Conservation (phyloP, 2,888 invertebrate species). For the Agelastica alni region DNA sequence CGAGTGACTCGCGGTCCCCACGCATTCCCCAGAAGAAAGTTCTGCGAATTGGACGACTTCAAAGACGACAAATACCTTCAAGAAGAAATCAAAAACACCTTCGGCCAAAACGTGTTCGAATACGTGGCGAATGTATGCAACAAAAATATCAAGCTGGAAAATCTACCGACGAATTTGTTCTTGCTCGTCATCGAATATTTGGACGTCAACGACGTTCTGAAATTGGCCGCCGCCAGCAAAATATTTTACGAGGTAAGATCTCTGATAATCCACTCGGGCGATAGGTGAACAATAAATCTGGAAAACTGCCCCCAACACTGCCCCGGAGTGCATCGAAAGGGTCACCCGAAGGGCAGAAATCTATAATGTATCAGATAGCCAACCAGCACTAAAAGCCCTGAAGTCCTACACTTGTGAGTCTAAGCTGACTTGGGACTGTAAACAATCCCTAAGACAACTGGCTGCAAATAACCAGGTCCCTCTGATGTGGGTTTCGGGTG, state of each 20-base stretch:
- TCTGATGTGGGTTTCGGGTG: no score
- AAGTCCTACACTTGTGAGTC: no score
- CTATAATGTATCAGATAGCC: no score
- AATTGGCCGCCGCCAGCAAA: slow-evolving; percentile 33
- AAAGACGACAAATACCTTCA: slow-evolving; percentile 40
- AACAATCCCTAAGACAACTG: no score
- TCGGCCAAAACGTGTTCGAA: slow-evolving; percentile 39
- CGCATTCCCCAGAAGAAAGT: slow-evolving; percentile 32
- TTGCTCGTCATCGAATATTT: slow-evolving; percentile 39
- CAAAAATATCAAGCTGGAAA: slow-evolving; percentile 32
- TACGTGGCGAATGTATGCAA: slow-evolving; percentile 31
- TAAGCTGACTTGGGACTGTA: no score
- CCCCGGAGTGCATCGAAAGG: no score
- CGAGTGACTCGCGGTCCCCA: slow-evolving; percentile 37
- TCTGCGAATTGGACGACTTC: slow-evolving; percentile 40
- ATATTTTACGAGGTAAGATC: slow-evolving; percentile 37
- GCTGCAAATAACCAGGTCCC: no score
- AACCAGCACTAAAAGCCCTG: no score
- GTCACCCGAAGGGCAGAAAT: no score
- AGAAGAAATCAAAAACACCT: slow-evolving; percentile 43
- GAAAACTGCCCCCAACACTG: no score
- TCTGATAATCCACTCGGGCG: no score
- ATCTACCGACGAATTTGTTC: slow-evolving; percentile 41
- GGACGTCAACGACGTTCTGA: slow-evolving; percentile 32
- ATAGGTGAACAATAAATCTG: no score